These are phyloP conservation scores for Doryteuthis pealeii DNA, from an alignment of 1,140 invertebrate genomes.

Conservation along the genomic window DNA sequence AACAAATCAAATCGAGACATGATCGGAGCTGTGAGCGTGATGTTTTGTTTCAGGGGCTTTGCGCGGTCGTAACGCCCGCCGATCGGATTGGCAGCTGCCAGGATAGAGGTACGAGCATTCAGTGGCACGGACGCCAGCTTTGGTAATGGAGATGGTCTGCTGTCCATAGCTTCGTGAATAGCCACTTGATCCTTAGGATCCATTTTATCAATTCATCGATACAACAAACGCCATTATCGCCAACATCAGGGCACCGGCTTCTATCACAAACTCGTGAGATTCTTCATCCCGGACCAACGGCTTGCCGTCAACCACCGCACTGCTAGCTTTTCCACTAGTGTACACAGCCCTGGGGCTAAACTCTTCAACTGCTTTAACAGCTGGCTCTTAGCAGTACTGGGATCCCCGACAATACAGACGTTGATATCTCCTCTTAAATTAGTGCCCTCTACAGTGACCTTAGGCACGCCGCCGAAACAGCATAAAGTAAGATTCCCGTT, in stretches of 20 bases:
- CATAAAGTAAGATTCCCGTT: conserved; percentile 92
- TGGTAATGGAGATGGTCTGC: conserved; percentile 98
- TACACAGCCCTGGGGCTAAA: conserved; percentile 96
- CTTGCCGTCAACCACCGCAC: conserved; percentile 95
- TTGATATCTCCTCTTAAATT: conserved; percentile 94
- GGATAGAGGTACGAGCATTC: conserved; percentile 95
- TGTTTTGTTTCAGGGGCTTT: conserved; percentile 94
- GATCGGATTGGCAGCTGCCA: conserved; percentile 97
- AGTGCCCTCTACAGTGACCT: conserved; percentile 87
- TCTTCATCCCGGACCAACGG: conserved; percentile 98
- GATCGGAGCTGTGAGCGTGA: conserved; percentile 90
- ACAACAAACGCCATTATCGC: conserved; percentile 99
- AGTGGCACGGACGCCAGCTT: conserved; percentile 92
- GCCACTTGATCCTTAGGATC: conserved; percentile 96
- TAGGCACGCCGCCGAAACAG: conserved; percentile 96
- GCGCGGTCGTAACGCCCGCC: conserved; percentile 92
- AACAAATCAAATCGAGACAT: conserved; percentile 99
- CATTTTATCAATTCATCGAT: conserved; percentile 99
- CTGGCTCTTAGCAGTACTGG: conserved; percentile 97
- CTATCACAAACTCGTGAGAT: conserved; percentile 97
- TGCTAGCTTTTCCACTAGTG: conserved; percentile 97
- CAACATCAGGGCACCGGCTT: conserved; percentile 98
- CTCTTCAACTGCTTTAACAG: conserved; percentile 85
- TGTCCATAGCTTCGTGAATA: conserved; percentile 99
- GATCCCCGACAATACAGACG: conserved; percentile 97